phyloP scores from a whole-genome alignment of 2,888 invertebrate genomes.

The Synanthedon vespiformis region DNA sequence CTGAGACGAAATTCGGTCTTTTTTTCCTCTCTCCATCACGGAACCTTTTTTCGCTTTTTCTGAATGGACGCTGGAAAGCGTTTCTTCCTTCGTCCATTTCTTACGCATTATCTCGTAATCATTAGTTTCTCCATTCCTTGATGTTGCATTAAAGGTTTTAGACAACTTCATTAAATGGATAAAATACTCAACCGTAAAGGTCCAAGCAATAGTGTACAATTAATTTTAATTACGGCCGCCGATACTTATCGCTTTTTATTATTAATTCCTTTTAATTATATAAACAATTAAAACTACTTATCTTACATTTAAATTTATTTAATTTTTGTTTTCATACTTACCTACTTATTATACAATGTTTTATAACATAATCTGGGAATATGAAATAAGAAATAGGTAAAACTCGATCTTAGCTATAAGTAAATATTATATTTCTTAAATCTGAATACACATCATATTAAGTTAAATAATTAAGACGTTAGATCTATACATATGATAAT shows the following conservation, averaged over 20 bases:
- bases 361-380: too few relatives aligned
- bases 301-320: too few relatives aligned
- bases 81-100: constrained; percentile 57
- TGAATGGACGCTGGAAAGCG: constrained; percentile 55
- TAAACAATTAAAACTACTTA: too few relatives aligned
- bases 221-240: background rate
- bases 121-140: constrained; percentile 57
- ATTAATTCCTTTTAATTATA: too few relatives aligned
- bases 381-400: too few relatives aligned
- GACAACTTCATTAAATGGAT: constrained; percentile 46
- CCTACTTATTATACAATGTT: too few relatives aligned
- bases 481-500: too few relatives aligned
- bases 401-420: too few relatives aligned
- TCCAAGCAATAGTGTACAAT: background rate
- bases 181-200: constrained; percentile 14
- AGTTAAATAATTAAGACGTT: too few relatives aligned
- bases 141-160: constrained; percentile 43
- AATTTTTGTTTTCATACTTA: too few relatives aligned
- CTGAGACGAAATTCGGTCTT: constrained; percentile 65
- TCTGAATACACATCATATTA: too few relatives aligned
- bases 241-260: background rate
- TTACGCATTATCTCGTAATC: constrained; percentile 65
- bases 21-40: constrained; percentile 62
- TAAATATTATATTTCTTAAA: too few relatives aligned
- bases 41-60: constrained; percentile 64